Conservation (phyloP, 2,888 invertebrate genomes). For the Dynastes grantii region DNA sequence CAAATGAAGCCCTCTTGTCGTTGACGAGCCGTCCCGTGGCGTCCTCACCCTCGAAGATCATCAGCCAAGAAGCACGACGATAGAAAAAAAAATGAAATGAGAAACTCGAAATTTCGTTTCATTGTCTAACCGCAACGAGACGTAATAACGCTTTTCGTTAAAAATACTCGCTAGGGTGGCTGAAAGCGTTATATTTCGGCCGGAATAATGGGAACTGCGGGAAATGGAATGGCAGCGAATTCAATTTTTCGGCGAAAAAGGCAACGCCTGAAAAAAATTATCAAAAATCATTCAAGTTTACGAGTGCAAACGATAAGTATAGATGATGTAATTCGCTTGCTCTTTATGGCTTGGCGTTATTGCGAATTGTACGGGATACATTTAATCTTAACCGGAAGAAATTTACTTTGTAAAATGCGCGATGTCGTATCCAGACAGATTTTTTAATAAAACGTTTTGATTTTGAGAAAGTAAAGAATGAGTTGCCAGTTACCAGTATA, state of each 20-base stretch:
- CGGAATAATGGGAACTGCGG: neutral
- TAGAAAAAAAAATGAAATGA: conserved; percentile 23
- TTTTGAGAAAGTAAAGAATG: neutral
- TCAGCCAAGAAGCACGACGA: neutral
- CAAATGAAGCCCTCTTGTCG: conserved; percentile 14
- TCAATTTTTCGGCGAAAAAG: conserved; percentile 20
- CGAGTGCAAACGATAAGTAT: conserved; percentile 18
- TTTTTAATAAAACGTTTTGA: neutral
- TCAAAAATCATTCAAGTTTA: conserved; percentile 35
- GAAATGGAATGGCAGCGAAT: neutral
- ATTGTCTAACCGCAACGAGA: conserved; percentile 36
- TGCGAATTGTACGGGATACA: neutral
- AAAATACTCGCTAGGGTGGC: conserved; percentile 19
- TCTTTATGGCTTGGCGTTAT: conserved; percentile 6
- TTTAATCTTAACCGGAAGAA: neutral
- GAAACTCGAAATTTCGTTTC: conserved; percentile 24
- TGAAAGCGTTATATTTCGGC: conserved; percentile 10
- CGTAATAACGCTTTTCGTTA: conserved; percentile 12
- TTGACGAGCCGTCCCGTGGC: neutral
- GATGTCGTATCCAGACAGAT: neutral
- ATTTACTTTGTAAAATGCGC: neutral
- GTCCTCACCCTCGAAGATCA: conserved; percentile 18
- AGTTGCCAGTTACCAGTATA: no score
- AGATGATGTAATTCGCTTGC: conserved; percentile 14
- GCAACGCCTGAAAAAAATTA: neutral